Conservation (phyloP, 2,888 invertebrate genomes). For the Autographa gamma region DNA sequence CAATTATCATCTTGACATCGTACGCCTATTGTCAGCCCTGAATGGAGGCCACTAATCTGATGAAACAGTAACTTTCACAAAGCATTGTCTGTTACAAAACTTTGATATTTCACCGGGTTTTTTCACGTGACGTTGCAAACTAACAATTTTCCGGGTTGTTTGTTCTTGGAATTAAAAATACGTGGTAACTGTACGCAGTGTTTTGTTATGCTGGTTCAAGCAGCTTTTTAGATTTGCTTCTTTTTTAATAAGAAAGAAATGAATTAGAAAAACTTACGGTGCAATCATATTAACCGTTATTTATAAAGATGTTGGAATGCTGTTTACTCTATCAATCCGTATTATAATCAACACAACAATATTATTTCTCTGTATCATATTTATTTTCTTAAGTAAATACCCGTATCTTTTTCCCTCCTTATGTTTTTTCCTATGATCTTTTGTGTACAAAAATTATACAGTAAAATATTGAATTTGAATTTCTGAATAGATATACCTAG, state of each 20-base stretch:
- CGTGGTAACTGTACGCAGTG: constrained; percentile 12
- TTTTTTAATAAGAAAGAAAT: not conserved
- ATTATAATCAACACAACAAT: too few species aligned
- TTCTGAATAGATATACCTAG: not conserved
- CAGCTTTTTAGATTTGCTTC: not conserved
- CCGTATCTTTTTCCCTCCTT: too few species aligned
- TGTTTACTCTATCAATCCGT: too few species aligned
- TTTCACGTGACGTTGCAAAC: constrained; percentile 49
- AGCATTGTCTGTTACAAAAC: constrained; percentile 59
- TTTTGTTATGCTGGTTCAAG: constrained; percentile 12
- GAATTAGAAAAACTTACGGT: not conserved
- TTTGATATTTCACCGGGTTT: constrained; percentile 41
- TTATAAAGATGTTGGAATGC: not conserved
- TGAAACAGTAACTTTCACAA: constrained; percentile 64
- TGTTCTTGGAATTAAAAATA: constrained; percentile 36
- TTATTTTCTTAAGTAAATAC: too few species aligned
- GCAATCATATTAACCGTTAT: not conserved
- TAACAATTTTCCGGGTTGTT: constrained; percentile 44
- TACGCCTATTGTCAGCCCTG: constrained; percentile 57
- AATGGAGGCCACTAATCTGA: constrained; percentile 67
- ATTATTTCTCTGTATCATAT: too few species aligned
- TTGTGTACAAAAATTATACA: too few species aligned
- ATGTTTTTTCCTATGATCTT: too few species aligned
- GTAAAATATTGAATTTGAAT: too few species aligned
- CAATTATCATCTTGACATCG: constrained; percentile 65